These are phyloP conservation scores for Nansenia antarctica DNA, from an alignment of 2,113 vertebrate species.

Conservation along the genomic window DNA sequence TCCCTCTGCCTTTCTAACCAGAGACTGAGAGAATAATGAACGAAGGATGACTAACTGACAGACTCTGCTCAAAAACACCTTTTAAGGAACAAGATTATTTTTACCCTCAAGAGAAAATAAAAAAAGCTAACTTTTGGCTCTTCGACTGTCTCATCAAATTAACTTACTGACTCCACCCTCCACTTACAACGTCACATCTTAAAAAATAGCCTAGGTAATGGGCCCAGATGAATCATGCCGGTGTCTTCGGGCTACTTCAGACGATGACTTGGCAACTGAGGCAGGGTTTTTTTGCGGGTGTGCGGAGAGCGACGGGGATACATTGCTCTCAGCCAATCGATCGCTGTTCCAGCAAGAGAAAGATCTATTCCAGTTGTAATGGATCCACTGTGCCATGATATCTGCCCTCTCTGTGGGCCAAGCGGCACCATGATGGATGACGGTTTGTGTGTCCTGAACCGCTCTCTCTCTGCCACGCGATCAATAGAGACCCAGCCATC, in stretches of 20 bases:
- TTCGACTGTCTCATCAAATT: background rate
- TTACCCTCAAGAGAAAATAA: background rate
- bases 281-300: background rate
- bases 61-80: background rate
- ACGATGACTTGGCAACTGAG: slow-evolving; percentile 5
- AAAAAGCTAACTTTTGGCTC: background rate
- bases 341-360: slow-evolving; percentile 7
- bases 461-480: slow-evolving; percentile 49
- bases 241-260: slow-evolving; percentile 11
- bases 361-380: slow-evolving; percentile 54
- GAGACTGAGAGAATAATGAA: too few relatives aligned
- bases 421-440: slow-evolving; percentile 50
- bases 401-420: slow-evolving; percentile 23
- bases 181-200: too few relatives aligned
- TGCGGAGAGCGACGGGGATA: slow-evolving; percentile 16
- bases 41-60: too few relatives aligned
- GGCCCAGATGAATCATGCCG: slow-evolving; percentile 25
- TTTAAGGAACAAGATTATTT: background rate
- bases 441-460: slow-evolving; percentile 10
- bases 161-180: background rate
- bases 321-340: slow-evolving; percentile 32
- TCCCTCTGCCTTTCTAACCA: too few relatives aligned
- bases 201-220: background rate
- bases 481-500: slow-evolving; percentile 42
- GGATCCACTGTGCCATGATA: slow-evolving; percentile 29